A percentile compares a stretch with the other conserved stretches of the same genome.
Evolutionary conservation across 2,113 vertebrate genomes (phyloP).

Genomic region (Tetrao urogallus): DNA sequence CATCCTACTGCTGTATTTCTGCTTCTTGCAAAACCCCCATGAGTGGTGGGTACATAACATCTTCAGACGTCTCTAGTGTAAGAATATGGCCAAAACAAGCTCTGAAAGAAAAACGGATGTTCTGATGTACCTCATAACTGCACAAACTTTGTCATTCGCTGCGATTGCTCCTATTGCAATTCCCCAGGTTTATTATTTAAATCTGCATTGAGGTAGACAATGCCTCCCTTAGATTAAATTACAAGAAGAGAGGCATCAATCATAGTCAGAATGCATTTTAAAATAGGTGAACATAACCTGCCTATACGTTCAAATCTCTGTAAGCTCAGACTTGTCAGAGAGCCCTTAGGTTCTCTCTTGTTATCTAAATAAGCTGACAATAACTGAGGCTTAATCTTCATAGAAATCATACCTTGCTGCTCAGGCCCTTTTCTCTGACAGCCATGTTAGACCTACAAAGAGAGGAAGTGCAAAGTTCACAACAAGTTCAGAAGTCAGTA

Average conservation of each 20-base stretch:
- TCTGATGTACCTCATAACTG: background rate
- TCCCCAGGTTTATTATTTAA: background rate
- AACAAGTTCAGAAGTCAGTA: slow-evolving; percentile 25
- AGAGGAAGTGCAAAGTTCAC: slow-evolving; percentile 58
- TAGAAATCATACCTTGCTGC: slow-evolving; percentile 25
- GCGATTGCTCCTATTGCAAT: background rate
- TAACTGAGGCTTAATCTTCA: slow-evolving; percentile 61
- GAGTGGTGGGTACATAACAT: background rate
- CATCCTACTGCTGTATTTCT: background rate
- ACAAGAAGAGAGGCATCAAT: background rate
- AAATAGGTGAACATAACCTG: background rate
- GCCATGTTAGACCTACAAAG: background rate
- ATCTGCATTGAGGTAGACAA: background rate
- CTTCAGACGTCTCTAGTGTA: background rate
- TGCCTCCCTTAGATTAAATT: background rate
- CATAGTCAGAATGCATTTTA: background rate
- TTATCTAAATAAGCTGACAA: slow-evolving; percentile 53
- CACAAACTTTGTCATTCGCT: background rate
- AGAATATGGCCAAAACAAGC: background rate
- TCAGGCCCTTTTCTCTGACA: slow-evolving; percentile 47
- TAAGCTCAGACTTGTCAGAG: slow-evolving; percentile 50
- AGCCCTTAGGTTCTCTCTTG: slow-evolving; percentile 53
- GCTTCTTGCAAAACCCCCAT: background rate
- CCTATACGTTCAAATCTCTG: background rate
- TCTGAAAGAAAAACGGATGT: background rate